Base-by-base conservation (phyloP, 1,140 invertebrate genomes). In the Saccostrea cuccullata region DNA sequence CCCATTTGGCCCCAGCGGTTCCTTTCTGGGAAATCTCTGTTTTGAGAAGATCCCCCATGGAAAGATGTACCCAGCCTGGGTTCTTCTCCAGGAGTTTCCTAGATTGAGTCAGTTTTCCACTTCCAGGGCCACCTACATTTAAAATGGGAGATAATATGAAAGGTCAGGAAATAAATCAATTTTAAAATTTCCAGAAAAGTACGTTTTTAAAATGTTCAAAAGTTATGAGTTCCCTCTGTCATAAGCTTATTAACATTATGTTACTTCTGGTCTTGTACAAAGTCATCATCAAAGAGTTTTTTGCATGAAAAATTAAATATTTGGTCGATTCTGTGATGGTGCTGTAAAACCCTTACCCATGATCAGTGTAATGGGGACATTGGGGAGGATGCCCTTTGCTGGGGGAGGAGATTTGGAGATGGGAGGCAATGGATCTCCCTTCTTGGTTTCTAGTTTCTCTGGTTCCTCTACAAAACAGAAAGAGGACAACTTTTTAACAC, bases 311-410 rank as follows among this genome's bases (percentile, higher is more conserved):
- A 36, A 26, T 55, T 2, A 84, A 36, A 47, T 84, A 8, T 55
- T 13, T 84, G 9, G 23, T n/a, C 3, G n/a, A 84, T 23, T 58
- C 11, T 23, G 9, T 20, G 0, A 23, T 13, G 36, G n/a, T 55
- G 6, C n/a, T 84, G 2, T 55, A 8, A 56, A 9, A 55, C 12
- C 12, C 93, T 90, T 89, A 94, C 94, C 94, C 93, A 94, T 94
- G n/a, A 94, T 88, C 82, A 95, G 90, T 60, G 93, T 89, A 70
- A 94, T 88, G 3, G 94, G 94, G 17, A 93, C 91, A 85, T 94
- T 88, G 40, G 92, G 92, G 11, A 92, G 36, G 26, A 17, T 83
- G 55, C 85, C 36, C 15, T 86, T 89, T 13, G 84, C 64, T 26
- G n/a, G 64, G 36, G 67, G 26, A 30, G 82, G 86, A 70, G 30